Base-by-base conservation (phyloP, 1,140 invertebrate species). In the Drosophila seguyi region DNA sequence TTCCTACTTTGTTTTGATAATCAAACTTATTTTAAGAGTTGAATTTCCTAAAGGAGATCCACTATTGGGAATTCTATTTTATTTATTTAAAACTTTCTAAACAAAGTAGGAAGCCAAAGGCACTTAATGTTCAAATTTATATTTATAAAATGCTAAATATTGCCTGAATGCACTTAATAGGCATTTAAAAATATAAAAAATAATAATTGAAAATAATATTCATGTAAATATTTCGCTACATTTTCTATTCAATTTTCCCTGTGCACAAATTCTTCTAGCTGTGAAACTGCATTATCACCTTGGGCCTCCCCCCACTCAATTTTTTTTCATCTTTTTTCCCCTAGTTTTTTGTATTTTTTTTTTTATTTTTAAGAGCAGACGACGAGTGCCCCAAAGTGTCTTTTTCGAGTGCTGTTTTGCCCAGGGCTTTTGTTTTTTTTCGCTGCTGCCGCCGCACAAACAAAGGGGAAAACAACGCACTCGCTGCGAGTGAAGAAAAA, bases 241-340 rank as follows among this genome's bases (percentile, higher is more conserved):
- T 31, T 57, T 71, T 62, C 45, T 29, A 27, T 44, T 3, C 11
- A 3, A 38, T 5, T 62, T 65, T 56, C 20, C 4, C 73, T 29
- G 20, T 66, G 61, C 22, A 16, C 29, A 18, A 50, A 52, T 67
- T 81, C 66, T 48, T 65, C 48, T 20, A 60, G 50, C 45, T 39
- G 47, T 48, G 50, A 88, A 90, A 90, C 81, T 90, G 85, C 85
- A 90, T 85, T 81, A 90, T 90, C 85, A 90, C 85, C 85, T 73
- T 75, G 83, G 53, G 41, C 42, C 67, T 62, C 73, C 62, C 75
- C 48, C 42, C 83, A 87, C 82, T 87, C 83, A 53, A 71, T 5
- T 31, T 47, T 39, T 59, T 10, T 25, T 60, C 36, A 27, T n/a
- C 29, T 63, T 63, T 59, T 36, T 57, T 34, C n/a, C 22, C 36